Evolutionary conservation across 64 coral and sea anemone genomes (phyloP), one percentile per base, ranked within the genome.

Genomic region (Porites lutea): DNA sequence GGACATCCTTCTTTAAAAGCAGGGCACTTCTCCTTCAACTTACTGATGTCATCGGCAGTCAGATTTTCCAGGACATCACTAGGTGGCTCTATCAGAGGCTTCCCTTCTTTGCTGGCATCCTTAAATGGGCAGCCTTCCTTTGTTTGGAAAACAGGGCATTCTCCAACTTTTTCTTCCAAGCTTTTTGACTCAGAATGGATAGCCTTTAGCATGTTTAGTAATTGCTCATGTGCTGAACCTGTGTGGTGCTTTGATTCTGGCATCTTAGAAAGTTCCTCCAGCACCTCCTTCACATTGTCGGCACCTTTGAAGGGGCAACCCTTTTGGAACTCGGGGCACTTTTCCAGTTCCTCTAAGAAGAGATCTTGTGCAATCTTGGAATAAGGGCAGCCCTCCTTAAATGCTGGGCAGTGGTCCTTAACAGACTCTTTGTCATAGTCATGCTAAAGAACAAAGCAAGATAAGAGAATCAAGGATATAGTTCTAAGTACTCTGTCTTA

Each of bases 301-400:
- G 91, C 68, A 71, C 78, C 72, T 63, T 98, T 98, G 64, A 98
- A 98, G 13, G 96, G 96, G 66, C 96, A 98, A 8, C 96, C 96
- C 46, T 91, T 68, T 89, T 95, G 59, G 47, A 98, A 98, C 59
- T 95, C 90, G 74, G 96, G 96, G 71, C 96, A 98, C 65, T 98
- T 95, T 72, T 96, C 67, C 66, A 88, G 23, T 72, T 93, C 96
- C 19, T 95, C 88, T 11, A 75, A 70, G n/a, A 90, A 74, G 44
- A 86, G 51, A 7, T 93, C 91, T 44, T 93, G 90, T 68, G 75
- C 73, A 23, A 93, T 45, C 82, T 91, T 98, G 13, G 76, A 77
- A 62, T 92, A 98, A 21, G 96, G 96, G 52, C 96, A 98, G 59
- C 96, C 96, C 21, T 98, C 90, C 52, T 87, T 95, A 63, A 98